Evolutionary conservation across 1,140 invertebrate genomes (phyloP).

Genomic region (Apis florea): DNA sequence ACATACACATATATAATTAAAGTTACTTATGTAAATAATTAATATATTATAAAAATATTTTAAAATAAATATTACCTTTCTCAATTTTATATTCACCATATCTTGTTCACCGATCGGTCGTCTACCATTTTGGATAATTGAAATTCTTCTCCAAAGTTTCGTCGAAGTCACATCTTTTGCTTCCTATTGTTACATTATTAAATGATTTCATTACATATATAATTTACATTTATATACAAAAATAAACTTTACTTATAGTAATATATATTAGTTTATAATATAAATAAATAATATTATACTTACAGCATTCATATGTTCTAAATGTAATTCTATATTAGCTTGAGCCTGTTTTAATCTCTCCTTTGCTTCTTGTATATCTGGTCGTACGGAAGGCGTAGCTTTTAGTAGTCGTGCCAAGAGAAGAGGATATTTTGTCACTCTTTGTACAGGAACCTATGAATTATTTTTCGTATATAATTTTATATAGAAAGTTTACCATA

Average conservation of each 20-base stretch:
- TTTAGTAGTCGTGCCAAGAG: slow-evolving; percentile 93
- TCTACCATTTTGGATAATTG: slow-evolving; percentile 87
- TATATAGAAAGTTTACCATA: not conserved
- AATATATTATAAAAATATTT: not conserved
- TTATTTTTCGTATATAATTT: slow-evolving; percentile 9
- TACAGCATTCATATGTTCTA: slow-evolving; percentile 96
- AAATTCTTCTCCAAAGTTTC: slow-evolving; percentile 94
- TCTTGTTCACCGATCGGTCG: slow-evolving; percentile 89
- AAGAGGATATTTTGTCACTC: slow-evolving; percentile 96
- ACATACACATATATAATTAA: not conserved
- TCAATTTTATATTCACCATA: slow-evolving; percentile 91
- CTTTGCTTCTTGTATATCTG: slow-evolving; percentile 86
- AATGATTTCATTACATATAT: not conserved
- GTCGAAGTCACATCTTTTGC: slow-evolving; percentile 92
- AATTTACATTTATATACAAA: not conserved
- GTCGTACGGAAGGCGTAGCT: slow-evolving; percentile 87
- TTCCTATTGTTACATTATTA: slow-evolving; percentile 80
- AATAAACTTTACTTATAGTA: not conserved
- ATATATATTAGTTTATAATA: not conserved
- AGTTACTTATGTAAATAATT: not conserved
- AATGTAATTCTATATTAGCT: slow-evolving; percentile 94
- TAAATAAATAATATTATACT: slow-evolving; percentile 47
- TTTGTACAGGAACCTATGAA: slow-evolving; percentile 90
- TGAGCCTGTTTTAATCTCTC: slow-evolving; percentile 91
- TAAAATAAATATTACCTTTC: slow-evolving; percentile 81